phyloP scores from a whole-genome alignment of 2,888 invertebrate genomes.

The Melinaea marsaeus region DNA sequence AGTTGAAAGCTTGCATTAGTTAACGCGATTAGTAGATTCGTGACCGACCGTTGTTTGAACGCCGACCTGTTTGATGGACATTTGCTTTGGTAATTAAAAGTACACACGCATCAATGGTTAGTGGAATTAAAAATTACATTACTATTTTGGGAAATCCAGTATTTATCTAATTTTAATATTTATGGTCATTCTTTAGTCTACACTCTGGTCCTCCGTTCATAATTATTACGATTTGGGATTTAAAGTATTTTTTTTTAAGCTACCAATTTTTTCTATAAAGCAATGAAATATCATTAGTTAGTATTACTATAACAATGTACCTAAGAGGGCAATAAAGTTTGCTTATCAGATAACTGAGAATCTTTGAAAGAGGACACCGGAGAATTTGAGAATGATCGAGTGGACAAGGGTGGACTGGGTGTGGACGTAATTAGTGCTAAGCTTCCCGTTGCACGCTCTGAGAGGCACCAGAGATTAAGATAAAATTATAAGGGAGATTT shows the following conservation, averaged over 20 bases:
- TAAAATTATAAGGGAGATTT: slow-evolving; percentile 3
- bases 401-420: slow-evolving; percentile 51
- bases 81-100: slow-evolving; percentile 66
- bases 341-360: slow-evolving; percentile 48
- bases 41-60: slow-evolving; percentile 63
- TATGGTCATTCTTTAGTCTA: too few relatives aligned
- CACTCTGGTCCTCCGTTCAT: too few relatives aligned
- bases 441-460: slow-evolving; percentile 25
- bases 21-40: slow-evolving; percentile 62
- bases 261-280: too few relatives aligned
- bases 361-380: slow-evolving; percentile 61
- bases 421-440: slow-evolving; percentile 48
- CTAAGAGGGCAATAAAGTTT: slow-evolving; percentile 15
- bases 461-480: slow-evolving; percentile 15
- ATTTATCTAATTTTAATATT: background rate
- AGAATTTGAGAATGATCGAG: slow-evolving; percentile 65
- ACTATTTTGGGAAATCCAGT: background rate
- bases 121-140: background rate
- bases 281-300: background rate
- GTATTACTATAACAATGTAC: background rate
- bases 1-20: slow-evolving; percentile 53
- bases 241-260: too few relatives aligned
- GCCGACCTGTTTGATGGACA: slow-evolving; percentile 54
- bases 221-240: too few relatives aligned
- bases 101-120: slow-evolving; percentile 31